These are phyloP conservation scores for Ceratosolen fusciceps DNA, from an alignment of 1,140 invertebrate genomes.

Conservation along the genomic window DNA sequence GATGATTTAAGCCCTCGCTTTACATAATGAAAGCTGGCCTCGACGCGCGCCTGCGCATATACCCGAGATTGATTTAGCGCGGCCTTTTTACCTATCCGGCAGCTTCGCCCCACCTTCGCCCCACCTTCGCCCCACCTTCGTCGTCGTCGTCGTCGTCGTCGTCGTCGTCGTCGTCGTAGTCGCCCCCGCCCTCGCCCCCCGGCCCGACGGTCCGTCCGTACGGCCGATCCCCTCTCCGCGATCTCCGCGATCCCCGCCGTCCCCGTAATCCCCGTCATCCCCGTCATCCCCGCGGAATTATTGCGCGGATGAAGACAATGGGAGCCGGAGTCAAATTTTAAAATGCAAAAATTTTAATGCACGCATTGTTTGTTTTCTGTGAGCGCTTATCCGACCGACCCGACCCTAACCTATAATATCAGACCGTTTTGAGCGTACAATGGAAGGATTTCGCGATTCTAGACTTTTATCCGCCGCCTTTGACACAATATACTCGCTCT, in stretches of 20 bases:
- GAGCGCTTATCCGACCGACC: background rate
- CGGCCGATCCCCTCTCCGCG: too few species aligned
- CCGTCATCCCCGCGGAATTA: slow-evolving; percentile 13
- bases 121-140: too few species aligned
- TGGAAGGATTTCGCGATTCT: background rate
- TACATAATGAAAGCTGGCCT: slow-evolving; percentile 44
- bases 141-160: too few species aligned
- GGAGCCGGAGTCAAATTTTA: slow-evolving; percentile 19
- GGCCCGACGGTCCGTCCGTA: too few species aligned
- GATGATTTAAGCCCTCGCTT: slow-evolving; percentile 40
- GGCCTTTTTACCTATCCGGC: too few species aligned
- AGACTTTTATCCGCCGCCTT: background rate
- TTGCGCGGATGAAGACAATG: slow-evolving; percentile 35
- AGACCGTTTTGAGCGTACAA: background rate
- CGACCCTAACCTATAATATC: background rate
- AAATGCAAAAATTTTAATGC: slow-evolving; percentile 24
- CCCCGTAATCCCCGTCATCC: too few species aligned
- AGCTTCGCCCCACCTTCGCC: too few species aligned
- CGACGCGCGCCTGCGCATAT: slow-evolving; percentile 5
- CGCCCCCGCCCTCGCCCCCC: too few species aligned
- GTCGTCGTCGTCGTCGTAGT: too few species aligned
- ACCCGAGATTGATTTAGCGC: slow-evolving; percentile 42
- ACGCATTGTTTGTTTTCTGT: slow-evolving; percentile 20
- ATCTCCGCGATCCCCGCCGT: too few species aligned
- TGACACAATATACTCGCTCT: background rate